A percentile compares a stretch with the other conserved stretches of the same genome.
phyloP scores from a whole-genome alignment of 2,113 vertebrate species.

The Polypterus senegalus region DNA sequence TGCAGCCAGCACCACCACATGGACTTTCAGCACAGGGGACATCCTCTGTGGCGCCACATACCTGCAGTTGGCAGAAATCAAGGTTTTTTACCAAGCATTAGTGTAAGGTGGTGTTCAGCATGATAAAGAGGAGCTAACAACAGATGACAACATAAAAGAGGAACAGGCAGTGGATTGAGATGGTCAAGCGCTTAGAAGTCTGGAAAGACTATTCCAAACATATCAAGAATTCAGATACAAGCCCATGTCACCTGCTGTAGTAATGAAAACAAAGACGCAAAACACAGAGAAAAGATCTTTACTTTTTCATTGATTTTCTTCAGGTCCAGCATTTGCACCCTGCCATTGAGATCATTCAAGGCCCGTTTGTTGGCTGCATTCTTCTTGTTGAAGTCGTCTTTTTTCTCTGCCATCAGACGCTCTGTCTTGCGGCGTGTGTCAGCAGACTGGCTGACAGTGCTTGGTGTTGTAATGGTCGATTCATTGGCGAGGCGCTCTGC shows the following conservation, averaged over 20 bases:
- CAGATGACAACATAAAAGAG: background rate
- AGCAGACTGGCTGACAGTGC: conserved; percentile 62
- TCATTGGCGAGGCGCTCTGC: conserved; percentile 62
- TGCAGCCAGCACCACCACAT: conserved; percentile 83
- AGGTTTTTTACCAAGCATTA: no score
- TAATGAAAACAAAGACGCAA: no score
- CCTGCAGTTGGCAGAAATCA: conserved; percentile 39
- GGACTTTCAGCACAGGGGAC: conserved; percentile 71
- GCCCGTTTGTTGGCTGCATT: conserved; percentile 69
- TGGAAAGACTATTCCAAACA: no score
- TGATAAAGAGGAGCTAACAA: background rate
- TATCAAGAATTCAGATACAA: no score
- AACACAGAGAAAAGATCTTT: background rate
- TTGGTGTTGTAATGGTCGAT: conserved; percentile 51
- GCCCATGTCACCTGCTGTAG: no score
- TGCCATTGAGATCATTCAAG: conserved; percentile 52
- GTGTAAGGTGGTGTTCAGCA: no score
- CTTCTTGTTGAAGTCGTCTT: conserved; percentile 71
- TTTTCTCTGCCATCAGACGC: conserved; percentile 50
- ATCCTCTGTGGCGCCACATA: conserved; percentile 66
- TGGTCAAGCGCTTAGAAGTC: no score
- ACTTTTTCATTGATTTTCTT: conserved; percentile 81
- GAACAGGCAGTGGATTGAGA: background rate
- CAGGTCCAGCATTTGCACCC: conserved; percentile 50
- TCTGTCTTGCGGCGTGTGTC: conserved; percentile 57